Conservation (phyloP, 2,797 vertebrate species). For the Oreortyx pictus region DNA sequence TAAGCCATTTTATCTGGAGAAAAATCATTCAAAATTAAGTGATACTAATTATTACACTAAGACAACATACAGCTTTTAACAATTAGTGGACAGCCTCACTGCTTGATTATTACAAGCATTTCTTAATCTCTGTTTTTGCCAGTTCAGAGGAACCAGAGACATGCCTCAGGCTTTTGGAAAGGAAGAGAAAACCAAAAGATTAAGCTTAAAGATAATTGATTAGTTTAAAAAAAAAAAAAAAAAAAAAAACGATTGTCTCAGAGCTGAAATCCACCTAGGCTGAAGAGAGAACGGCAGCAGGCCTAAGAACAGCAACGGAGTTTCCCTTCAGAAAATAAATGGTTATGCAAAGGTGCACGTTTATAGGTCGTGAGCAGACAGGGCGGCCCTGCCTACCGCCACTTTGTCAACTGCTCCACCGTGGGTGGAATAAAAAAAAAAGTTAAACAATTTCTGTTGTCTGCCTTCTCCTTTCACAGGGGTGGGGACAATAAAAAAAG, state of each 20-base stretch:
- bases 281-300: slow-evolving; percentile 75
- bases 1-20: neutral
- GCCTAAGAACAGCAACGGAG: slow-evolving; percentile 61
- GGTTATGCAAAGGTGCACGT: slow-evolving; percentile 87
- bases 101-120: neutral
- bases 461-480: slow-evolving; percentile 77
- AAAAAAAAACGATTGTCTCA: neutral
- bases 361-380: too few species aligned
- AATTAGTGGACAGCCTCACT: neutral
- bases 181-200: slow-evolving; percentile 23
- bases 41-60: neutral
- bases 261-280: slow-evolving; percentile 2
- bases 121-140: slow-evolving; percentile 72
- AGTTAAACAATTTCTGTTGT: slow-evolving; percentile 87
- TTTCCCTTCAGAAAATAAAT: slow-evolving; percentile 69
- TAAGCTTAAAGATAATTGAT: slow-evolving; percentile 62
- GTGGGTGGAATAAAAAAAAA: slow-evolving; percentile 75
- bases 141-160: slow-evolving; percentile 66
- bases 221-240: neutral
- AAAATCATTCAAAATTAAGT: slow-evolving; percentile 6
- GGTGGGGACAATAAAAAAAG: slow-evolving; percentile 74
- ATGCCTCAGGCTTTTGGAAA: slow-evolving; percentile 52
- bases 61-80: neutral
- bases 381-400: too few species aligned
- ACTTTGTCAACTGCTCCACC: too few species aligned